A percentile compares a stretch with the other conserved stretches of the same genome.
Conservation (phyloP, 2,113 vertebrate genomes). For the Diglossa brunneiventris region DNA sequence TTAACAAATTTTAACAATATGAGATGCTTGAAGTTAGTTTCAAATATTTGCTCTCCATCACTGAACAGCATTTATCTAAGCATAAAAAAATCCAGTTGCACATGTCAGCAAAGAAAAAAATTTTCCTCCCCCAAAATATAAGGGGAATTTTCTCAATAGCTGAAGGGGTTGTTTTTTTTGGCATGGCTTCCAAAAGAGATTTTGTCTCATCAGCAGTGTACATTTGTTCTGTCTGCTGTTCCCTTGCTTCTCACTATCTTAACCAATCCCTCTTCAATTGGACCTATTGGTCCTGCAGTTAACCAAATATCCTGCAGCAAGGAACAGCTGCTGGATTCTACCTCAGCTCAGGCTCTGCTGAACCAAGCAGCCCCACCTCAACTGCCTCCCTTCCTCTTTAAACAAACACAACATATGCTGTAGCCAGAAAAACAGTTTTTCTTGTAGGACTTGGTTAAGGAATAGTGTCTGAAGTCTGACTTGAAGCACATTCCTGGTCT, state of each 20-base stretch:
- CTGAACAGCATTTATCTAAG: neutral
- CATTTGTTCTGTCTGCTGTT: neutral
- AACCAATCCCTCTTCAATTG: neutral
- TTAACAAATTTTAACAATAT: neutral
- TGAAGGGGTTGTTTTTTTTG: slow-evolving; percentile 2
- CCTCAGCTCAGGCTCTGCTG: neutral
- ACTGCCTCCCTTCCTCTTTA: neutral
- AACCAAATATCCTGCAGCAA: neutral
- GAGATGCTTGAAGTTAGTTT: neutral
- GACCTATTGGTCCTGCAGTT: neutral
- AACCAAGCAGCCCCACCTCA: neutral
- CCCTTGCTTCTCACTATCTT: neutral
- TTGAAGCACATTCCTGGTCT: neutral
- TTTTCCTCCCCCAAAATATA: neutral
- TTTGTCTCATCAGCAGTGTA: neutral
- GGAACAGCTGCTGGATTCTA: neutral
- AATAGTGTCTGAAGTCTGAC: neutral
- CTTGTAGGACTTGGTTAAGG: neutral
- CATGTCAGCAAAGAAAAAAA: neutral
- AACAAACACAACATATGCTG: neutral
- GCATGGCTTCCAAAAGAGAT: neutral
- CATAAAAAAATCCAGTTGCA: neutral
- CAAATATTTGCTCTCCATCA: neutral
- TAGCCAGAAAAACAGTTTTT: neutral
- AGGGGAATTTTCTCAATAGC: slow-evolving; percentile 18